These are phyloP conservation scores for Euplagia quadripunctaria DNA, from an alignment of 2,888 invertebrate species.

Conservation along the genomic window DNA sequence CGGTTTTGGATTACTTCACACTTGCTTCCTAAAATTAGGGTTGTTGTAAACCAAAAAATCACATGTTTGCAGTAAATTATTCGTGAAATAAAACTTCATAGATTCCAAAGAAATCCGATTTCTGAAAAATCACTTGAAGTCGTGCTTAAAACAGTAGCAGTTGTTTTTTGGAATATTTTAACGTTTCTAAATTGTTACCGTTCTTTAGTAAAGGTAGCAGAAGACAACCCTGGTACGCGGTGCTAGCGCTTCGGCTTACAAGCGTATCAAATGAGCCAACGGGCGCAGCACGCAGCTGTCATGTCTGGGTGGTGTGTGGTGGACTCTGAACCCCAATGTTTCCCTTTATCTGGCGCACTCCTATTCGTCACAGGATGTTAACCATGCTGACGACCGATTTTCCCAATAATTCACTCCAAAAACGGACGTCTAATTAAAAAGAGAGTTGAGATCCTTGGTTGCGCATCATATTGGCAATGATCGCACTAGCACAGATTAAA, in stretches of 20 bases:
- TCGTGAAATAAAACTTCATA: background rate
- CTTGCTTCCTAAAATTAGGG: background rate
- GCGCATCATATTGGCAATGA: background rate
- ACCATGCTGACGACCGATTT: background rate
- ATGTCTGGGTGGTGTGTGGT: background rate
- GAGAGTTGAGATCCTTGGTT: background rate
- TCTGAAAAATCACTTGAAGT: background rate
- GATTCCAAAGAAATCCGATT: background rate
- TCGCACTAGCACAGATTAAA: background rate
- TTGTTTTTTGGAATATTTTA: background rate
- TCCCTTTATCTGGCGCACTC: background rate
- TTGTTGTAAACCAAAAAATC: background rate
- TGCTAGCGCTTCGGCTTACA: conserved; percentile 1
- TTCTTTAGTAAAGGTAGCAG: no score
- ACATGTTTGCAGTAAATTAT: background rate
- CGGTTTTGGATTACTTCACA: background rate
- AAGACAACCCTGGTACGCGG: background rate
- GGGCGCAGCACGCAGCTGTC: background rate
- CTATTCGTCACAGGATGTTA: background rate
- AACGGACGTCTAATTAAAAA: background rate
- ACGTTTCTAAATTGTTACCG: background rate
- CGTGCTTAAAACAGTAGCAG: background rate
- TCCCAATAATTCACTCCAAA: background rate
- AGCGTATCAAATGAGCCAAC: conserved; percentile 4
- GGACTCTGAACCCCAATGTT: background rate